Percentiles rank a stretch among this genome's conserved stretches.
phyloP scores from a whole-genome alignment of 2,113 vertebrate genomes.

The Stigmatopora nigra region DNA sequence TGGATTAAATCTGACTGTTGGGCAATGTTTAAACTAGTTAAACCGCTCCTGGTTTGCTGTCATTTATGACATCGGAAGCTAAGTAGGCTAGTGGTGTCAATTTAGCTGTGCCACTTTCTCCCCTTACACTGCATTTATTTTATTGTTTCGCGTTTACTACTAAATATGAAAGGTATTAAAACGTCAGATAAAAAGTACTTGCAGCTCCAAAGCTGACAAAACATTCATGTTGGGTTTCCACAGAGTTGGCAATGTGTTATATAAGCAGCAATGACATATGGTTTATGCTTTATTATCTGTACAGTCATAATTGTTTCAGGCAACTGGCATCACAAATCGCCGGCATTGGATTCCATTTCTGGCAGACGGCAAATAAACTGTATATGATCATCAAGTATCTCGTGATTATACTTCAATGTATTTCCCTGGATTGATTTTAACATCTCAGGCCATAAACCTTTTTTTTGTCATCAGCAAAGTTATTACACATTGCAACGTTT shows the following conservation, averaged over 20 bases:
- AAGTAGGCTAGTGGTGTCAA: conserved; percentile 28
- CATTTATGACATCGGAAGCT: conserved; percentile 38
- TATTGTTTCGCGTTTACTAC: too few species aligned
- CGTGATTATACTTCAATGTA: not conserved
- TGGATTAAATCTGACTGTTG: too few species aligned
- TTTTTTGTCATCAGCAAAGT: not conserved
- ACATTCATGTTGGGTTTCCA: not conserved
- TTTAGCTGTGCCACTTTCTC: conserved; percentile 21
- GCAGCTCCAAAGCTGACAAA: not conserved
- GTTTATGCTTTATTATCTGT: not conserved
- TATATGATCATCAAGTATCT: not conserved
- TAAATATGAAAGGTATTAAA: not conserved
- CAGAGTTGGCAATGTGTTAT: not conserved
- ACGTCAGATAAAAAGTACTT: not conserved
- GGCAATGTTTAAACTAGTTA: conserved; percentile 12
- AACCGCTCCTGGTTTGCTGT: conserved; percentile 20
- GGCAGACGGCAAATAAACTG: not conserved
- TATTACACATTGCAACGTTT: too few species aligned
- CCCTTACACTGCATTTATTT: not conserved
- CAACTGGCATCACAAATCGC: not conserved
- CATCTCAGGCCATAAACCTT: not conserved
- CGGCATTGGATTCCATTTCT: not conserved
- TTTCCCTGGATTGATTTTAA: not conserved
- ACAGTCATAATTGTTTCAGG: not conserved
- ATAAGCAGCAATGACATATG: not conserved